These are phyloP conservation scores for Epinotia nisella DNA, from an alignment of 2,888 invertebrate genomes.

Conservation along the genomic window DNA sequence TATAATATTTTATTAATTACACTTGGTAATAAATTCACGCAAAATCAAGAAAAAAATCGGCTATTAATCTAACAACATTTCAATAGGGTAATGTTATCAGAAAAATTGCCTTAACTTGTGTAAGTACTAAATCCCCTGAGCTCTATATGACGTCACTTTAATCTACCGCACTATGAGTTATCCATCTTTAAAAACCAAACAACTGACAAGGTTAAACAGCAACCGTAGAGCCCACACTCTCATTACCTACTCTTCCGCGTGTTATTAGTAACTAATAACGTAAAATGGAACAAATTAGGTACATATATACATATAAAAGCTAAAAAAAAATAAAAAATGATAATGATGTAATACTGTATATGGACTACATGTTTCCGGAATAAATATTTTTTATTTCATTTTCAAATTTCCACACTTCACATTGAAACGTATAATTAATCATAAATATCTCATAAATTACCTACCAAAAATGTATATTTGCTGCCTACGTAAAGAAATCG, in stretches of 20 bases:
- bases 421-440: too few relatives aligned
- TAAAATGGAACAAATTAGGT: neutral
- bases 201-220: conserved; percentile 57
- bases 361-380: too few relatives aligned
- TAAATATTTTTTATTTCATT: too few relatives aligned
- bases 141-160: conserved; percentile 62
- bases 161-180: conserved; percentile 62
- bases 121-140: conserved; percentile 63
- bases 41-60: too few relatives aligned
- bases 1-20: too few relatives aligned
- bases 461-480: neutral
- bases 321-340: neutral
- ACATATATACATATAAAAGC: neutral
- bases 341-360: neutral
- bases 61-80: too few relatives aligned
- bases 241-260: conserved; percentile 33
- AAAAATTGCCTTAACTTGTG: conserved; percentile 46
- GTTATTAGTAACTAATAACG: neutral
- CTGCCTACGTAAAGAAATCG: neutral
- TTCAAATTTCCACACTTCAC: too few relatives aligned
- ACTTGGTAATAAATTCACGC: too few relatives aligned
- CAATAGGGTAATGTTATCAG: conserved; percentile 19
- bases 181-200: conserved; percentile 72
- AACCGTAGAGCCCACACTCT: conserved; percentile 25
- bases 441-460: neutral